Conservation (phyloP, 2,888 invertebrate species). For the Disparrhopalites patrizii region DNA sequence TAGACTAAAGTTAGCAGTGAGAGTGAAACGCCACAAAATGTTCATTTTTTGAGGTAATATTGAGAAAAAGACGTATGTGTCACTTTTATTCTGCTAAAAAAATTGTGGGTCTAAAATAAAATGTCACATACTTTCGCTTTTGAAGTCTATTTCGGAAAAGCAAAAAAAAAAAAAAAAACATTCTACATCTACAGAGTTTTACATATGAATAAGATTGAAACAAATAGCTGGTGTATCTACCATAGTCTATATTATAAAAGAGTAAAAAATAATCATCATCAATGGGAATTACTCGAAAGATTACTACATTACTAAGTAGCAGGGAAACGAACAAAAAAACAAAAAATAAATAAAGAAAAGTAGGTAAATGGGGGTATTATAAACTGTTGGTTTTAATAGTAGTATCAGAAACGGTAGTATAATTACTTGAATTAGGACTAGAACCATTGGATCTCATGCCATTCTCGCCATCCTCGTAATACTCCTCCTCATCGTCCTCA, state of each 20-base stretch:
- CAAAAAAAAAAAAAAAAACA: background rate
- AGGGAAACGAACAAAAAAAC: no score
- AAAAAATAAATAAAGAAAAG: background rate
- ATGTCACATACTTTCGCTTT: no score
- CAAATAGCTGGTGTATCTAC: conserved; percentile 16
- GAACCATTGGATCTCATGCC: conserved; percentile 50
- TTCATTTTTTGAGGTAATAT: no score
- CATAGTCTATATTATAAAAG: conserved; percentile 4
- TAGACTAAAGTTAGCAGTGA: no score
- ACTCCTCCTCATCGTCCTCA: conserved; percentile 25
- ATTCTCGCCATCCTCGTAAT: conserved; percentile 30
- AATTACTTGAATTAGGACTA: conserved; percentile 34
- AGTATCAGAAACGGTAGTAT: no score
- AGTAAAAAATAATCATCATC: background rate
- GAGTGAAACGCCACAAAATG: no score
- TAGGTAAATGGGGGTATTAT: background rate
- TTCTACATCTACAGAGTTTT: background rate
- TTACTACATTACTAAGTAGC: no score
- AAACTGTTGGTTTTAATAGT: no score
- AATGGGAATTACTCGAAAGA: background rate
- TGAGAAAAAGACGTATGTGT: no score
- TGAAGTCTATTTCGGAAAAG: no score
- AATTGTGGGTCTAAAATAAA: no score
- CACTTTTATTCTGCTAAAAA: no score
- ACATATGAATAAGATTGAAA: conserved; percentile 26